Conservation (phyloP, 2,888 invertebrate species). For the Baronia brevicornis region DNA sequence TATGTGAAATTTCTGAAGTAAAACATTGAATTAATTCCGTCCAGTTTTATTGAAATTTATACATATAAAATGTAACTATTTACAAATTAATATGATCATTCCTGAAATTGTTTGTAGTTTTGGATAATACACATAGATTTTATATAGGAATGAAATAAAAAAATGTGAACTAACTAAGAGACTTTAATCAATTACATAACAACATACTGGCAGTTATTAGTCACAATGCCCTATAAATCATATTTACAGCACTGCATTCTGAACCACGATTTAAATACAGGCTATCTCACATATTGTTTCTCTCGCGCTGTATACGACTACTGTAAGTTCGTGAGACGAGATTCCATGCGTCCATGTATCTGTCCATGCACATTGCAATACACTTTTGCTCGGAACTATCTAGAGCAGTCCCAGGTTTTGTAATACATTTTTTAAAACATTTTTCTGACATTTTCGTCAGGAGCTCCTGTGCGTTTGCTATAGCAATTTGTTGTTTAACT, state of each 20-base stretch:
- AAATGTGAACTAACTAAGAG: too few relatives aligned
- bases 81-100: too few relatives aligned
- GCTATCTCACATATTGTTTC: constrained; percentile 72
- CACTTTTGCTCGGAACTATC: constrained; percentile 97
- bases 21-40: constrained; percentile 13
- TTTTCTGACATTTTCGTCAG: constrained; percentile 98
- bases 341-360: constrained; percentile 98
- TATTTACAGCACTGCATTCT: constrained; percentile 58
- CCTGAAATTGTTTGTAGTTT: too few relatives aligned
- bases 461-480: constrained; percentile 95
- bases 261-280: constrained; percentile 23
- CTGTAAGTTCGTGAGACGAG: constrained; percentile 93
- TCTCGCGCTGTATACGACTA: constrained; percentile 88
- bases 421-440: constrained; percentile 96
- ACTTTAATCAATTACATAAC: constrained; percentile 59
- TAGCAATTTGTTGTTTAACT: constrained; percentile 95
- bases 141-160: too few relatives aligned
- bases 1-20: not conserved
- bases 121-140: not conserved
- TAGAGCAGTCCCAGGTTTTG: constrained; percentile 91
- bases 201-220: constrained; percentile 27
- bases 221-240: constrained; percentile 52
- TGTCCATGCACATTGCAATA: constrained; percentile 98
- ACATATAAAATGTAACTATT: too few relatives aligned
- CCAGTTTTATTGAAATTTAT: not conserved